Conservation (phyloP, 2,797 vertebrate genomes). For the Cossypha niveicapilla region DNA sequence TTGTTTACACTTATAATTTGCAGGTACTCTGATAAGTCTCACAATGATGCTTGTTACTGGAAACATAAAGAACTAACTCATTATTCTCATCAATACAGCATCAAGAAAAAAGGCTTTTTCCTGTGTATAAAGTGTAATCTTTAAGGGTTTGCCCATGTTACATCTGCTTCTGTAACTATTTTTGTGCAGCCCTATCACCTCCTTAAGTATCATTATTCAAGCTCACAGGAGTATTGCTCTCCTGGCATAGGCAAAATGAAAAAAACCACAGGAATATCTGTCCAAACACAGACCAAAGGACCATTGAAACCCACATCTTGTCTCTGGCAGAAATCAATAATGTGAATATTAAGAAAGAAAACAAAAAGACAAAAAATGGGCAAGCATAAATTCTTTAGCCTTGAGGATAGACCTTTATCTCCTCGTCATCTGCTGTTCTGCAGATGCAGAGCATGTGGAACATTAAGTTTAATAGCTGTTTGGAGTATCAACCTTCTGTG, state of each 20-base stretch:
- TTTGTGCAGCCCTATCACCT: not conserved
- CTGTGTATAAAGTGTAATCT: not conserved
- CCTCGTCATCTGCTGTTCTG: not conserved
- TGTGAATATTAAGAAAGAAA: not conserved
- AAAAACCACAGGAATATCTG: not conserved
- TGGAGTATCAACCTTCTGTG: not conserved
- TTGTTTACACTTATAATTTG: conserved; percentile 9
- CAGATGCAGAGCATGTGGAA: not conserved
- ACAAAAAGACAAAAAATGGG: fast-evolving
- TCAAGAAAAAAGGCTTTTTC: not conserved
- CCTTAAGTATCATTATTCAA: not conserved
- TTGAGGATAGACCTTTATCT: not conserved
- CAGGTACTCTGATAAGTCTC: not conserved
- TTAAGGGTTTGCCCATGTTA: not conserved
- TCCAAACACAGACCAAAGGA: not conserved
- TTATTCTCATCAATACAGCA: not conserved
- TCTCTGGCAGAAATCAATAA: not conserved
- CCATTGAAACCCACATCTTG: not conserved
- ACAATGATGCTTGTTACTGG: not conserved
- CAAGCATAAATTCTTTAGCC: not conserved
- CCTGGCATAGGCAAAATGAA: not conserved
- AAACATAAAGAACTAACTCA: not conserved
- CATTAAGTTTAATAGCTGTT: not conserved
- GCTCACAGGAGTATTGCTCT: not conserved
- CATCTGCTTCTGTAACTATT: not conserved